These are phyloP conservation scores for Microchirus variegatus DNA, from an alignment of 2,797 vertebrate genomes.

Conservation along the genomic window DNA sequence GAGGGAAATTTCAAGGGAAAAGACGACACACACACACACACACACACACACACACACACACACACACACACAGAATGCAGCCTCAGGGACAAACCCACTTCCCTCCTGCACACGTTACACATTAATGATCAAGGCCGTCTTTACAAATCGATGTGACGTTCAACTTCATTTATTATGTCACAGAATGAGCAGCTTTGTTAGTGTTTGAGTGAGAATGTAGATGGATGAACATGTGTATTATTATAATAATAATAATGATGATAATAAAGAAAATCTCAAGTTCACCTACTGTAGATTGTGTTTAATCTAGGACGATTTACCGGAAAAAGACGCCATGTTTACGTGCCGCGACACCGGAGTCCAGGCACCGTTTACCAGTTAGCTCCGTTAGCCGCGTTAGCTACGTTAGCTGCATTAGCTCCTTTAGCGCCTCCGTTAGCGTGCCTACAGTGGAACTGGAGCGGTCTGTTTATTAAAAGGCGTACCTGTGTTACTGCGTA, in stretches of 20 bases:
- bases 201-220: background rate
- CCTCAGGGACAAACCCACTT: constrained; percentile 56
- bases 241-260: no score
- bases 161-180: constrained; percentile 41
- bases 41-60: constrained; percentile 7
- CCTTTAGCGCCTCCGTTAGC: no score
- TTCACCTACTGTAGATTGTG: constrained; percentile 1
- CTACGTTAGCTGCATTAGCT: no score
- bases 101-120: constrained; percentile 42
- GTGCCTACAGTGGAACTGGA: no score
- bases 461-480: no score
- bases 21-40: background rate
- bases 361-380: no score
- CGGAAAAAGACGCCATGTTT: no score
- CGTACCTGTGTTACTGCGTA: no score
- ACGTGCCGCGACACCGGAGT: no score
- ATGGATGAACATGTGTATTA: constrained; percentile 12
- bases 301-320: no score
- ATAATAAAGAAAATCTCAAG: background rate
- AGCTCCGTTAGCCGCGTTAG: no score
- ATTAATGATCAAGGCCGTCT: constrained; percentile 31
- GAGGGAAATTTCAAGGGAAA: constrained; percentile 15
- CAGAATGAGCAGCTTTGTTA: constrained; percentile 5
- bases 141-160: constrained; percentile 44
- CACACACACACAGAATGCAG: constrained; percentile 26